Conservation (phyloP, 2,888 invertebrate genomes). For the Drosophila cracens region DNA sequence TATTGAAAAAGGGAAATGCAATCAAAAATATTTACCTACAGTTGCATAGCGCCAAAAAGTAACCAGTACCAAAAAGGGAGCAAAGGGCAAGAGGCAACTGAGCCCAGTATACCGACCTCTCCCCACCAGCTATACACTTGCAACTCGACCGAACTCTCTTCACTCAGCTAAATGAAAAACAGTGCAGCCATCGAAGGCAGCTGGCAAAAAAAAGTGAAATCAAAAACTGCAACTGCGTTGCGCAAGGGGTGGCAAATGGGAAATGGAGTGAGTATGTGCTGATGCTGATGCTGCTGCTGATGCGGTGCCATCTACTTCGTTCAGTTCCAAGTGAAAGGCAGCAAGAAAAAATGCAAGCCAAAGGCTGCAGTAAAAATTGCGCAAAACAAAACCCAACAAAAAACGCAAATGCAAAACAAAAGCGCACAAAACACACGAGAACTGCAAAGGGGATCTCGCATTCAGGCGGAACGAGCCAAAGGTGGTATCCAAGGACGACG, state of each 20-base stretch:
- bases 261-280: conserved; percentile 35
- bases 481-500: conserved; percentile 45
- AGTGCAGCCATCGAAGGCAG: conserved; percentile 59
- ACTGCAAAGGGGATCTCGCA: conserved; percentile 50
- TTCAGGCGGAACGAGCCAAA: conserved; percentile 2
- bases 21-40: conserved; percentile 54
- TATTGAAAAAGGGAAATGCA: conserved; percentile 8
- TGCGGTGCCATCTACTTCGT: conserved; percentile 69
- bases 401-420: conserved; percentile 60
- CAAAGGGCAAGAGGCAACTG: conserved; percentile 41
- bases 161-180: conserved; percentile 63
- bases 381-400: conserved; percentile 58
- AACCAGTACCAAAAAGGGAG: conserved; percentile 39
- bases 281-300: conserved; percentile 45
- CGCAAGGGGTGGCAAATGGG: background rate
- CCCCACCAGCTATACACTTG: background rate
- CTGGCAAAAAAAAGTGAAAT: conserved; percentile 70
- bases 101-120: conserved; percentile 1
- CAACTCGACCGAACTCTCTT: conserved; percentile 6
- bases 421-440: conserved; percentile 48
- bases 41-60: conserved; percentile 42
- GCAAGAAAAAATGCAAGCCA: conserved; percentile 80
- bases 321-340: conserved; percentile 65
- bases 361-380: conserved; percentile 79
- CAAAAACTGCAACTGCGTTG: conserved; percentile 72